Conservation (phyloP, 1,140 invertebrate genomes). For the Drosophila bifasciata region DNA sequence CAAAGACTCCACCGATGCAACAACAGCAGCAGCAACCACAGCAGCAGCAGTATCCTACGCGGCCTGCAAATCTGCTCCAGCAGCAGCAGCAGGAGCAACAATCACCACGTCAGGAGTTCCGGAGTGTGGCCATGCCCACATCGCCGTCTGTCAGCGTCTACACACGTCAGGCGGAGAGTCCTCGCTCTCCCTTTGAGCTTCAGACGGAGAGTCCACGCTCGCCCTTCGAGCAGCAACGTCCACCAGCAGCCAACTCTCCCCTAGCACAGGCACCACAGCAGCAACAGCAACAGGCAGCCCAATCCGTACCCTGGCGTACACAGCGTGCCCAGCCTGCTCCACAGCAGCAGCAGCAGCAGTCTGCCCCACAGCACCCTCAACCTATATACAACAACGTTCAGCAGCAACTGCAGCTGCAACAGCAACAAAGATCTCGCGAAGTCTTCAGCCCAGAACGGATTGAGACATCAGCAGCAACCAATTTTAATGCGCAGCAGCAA, state of each 20-base stretch:
- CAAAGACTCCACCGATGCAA: slow-evolving; percentile 47
- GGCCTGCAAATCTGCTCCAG: slow-evolving; percentile 29
- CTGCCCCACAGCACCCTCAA: slow-evolving; percentile 72
- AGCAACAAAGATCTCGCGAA: slow-evolving; percentile 62
- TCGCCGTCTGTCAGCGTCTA: slow-evolving; percentile 72
- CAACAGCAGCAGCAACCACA: slow-evolving; percentile 34
- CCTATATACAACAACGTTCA: slow-evolving; percentile 78
- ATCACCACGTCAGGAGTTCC: slow-evolving; percentile 63
- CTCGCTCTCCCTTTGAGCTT: slow-evolving; percentile 63
- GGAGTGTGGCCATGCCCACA: slow-evolving; percentile 72
- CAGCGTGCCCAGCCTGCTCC: slow-evolving; percentile 52
- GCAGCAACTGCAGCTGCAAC: slow-evolving; percentile 46
- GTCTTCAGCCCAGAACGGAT: slow-evolving; percentile 51
- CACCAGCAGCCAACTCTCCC: slow-evolving; percentile 47
- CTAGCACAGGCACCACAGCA: slow-evolving; percentile 65
- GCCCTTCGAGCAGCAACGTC: slow-evolving; percentile 36
- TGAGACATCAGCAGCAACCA: slow-evolving; percentile 59
- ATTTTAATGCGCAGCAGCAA: slow-evolving; percentile 52
- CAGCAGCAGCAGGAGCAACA: slow-evolving; percentile 39
- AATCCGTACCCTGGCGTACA: slow-evolving; percentile 77
- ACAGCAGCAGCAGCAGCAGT: slow-evolving; percentile 42
- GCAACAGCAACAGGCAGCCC: slow-evolving; percentile 37
- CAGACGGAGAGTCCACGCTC: slow-evolving; percentile 65
- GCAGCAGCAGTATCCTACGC: slow-evolving; percentile 14
- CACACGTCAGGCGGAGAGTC: slow-evolving; percentile 73